Base-by-base conservation (phyloP, 2,888 invertebrate species). In the Drosophila helvetica region DNA sequence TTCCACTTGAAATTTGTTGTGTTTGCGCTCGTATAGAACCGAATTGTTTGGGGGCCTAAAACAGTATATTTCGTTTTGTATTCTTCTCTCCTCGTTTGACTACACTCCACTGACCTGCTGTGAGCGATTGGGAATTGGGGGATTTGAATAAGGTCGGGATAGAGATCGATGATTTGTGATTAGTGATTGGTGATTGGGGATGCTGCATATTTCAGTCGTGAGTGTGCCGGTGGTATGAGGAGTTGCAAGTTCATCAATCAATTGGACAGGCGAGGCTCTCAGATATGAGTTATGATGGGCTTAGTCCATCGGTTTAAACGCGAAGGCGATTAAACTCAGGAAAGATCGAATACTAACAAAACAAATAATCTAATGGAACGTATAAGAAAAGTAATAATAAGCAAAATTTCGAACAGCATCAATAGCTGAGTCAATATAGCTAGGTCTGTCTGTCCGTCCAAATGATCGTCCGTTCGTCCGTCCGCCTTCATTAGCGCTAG, bases 241-340 rank as follows among this genome's bases (percentile, higher is more conserved):
- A 10, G 33, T 33, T 15, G 33, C 38, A 27, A 62, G 65, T 58
- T 46, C 62, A 74, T 74, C 62, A 74, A 74, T 75, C 74, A 74
- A 51, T 52, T 15, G 30, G 51, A n/a, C 38, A 38, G n/a, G 15
- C n/a, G 38, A 2, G 33, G n/a, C 19, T 15, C 5, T 62, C 42
- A 17, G 42, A 48, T 45, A 52, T 52, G 12, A 64, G 42, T 48
- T 61, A 58, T 60, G 68, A 45, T 59, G 7, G 6, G n/a, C n/a
- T 2, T 7, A 15, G 38, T 38, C 38, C 12, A 38, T 38, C 38
- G 38, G n/a, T 2, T 38, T 7, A 15, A 38, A 12, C 33, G 30
- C 30, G 30, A 30, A 10, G 30, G 10, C 10, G 30, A 30, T 30
- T 10, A 10, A 33, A 12, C 33, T 10, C 33, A 12, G 0, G 12